Evolutionary conservation across 2,888 invertebrate species (phyloP).

Genomic region (Leptopilina drosophilae): DNA sequence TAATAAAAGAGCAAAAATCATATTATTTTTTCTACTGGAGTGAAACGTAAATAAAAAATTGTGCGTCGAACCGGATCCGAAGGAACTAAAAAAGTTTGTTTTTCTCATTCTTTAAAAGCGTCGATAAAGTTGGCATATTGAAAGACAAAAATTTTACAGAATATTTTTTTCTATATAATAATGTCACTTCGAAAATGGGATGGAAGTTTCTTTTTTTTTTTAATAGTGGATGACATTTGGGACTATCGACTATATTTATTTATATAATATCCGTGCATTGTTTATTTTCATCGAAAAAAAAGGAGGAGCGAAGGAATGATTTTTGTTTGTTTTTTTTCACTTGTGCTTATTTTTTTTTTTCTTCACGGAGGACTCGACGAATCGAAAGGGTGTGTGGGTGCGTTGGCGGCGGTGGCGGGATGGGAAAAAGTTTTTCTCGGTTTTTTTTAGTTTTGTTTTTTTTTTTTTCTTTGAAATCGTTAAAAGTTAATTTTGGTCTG

Average conservation of each 20-base stretch:
- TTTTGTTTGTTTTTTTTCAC: constrained; percentile 22
- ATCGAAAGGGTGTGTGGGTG: constrained; percentile 39
- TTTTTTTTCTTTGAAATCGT: constrained; percentile 44
- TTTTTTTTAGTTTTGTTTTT: not conserved
- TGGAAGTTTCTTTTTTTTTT: not conserved
- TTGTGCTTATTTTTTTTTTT: constrained; percentile 11
- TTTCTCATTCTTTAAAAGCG: not conserved
- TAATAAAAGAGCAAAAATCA: too few species aligned
- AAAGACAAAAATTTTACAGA: constrained; percentile 31
- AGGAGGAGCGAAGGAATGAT: constrained; percentile 38
- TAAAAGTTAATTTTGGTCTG: constrained; percentile 65
- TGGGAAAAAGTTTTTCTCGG: constrained; percentile 23
- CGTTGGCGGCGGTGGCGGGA: constrained; percentile 28
- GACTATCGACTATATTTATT: constrained; percentile 28
- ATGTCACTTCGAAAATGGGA: constrained; percentile 30
- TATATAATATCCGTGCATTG: constrained; percentile 30
- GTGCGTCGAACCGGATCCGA: constrained; percentile 31
- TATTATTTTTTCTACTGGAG: constrained; percentile 1
- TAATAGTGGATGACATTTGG: constrained; percentile 35
- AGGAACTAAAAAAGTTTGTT: not conserved
- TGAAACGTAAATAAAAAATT: constrained; percentile 17
- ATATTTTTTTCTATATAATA: constrained; percentile 14
- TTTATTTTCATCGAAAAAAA: constrained; percentile 19
- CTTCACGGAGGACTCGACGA: constrained; percentile 41
- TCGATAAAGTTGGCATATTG: constrained; percentile 11